Percentiles rank a stretch among this genome's conserved stretches.
Conservation (phyloP, 2,113 vertebrate species). For the Mormyrus iriodes region DNA sequence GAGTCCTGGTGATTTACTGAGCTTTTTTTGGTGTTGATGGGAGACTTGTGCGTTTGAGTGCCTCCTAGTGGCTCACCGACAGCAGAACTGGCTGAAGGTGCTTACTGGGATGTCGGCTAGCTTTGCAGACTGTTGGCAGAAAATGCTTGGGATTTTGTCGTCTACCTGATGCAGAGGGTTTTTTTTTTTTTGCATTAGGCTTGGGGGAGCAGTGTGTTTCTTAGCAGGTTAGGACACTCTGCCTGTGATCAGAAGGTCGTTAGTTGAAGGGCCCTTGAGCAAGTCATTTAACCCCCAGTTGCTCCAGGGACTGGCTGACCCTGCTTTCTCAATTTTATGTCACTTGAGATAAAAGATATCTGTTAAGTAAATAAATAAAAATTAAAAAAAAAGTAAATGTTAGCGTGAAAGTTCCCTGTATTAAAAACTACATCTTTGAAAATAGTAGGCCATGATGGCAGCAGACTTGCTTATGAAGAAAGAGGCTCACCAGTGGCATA, state of each 20-base stretch:
- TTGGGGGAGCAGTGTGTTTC: background rate
- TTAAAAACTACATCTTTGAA: background rate
- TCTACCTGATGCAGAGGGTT: background rate
- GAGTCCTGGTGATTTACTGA: background rate
- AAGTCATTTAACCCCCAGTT: background rate
- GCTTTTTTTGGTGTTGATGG: background rate
- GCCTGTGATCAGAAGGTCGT: background rate
- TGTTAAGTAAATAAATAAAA: background rate
- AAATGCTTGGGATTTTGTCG: background rate
- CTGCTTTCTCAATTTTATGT: background rate
- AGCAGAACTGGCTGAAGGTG: background rate
- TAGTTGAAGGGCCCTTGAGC: background rate
- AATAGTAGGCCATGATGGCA: background rate
- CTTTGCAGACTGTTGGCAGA: background rate
- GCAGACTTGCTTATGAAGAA: background rate
- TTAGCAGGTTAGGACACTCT: background rate
- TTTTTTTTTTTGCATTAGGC: background rate
- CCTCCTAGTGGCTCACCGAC: background rate
- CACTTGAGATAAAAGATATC: background rate
- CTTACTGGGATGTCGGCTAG: background rate
- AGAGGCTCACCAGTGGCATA: background rate
- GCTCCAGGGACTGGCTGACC: background rate
- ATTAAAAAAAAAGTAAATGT: background rate
- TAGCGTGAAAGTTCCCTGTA: background rate
- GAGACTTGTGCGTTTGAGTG: background rate